Evolutionary conservation across 2,113 vertebrate genomes (phyloP).

Genomic region (Corythaixoides concolor): DNA sequence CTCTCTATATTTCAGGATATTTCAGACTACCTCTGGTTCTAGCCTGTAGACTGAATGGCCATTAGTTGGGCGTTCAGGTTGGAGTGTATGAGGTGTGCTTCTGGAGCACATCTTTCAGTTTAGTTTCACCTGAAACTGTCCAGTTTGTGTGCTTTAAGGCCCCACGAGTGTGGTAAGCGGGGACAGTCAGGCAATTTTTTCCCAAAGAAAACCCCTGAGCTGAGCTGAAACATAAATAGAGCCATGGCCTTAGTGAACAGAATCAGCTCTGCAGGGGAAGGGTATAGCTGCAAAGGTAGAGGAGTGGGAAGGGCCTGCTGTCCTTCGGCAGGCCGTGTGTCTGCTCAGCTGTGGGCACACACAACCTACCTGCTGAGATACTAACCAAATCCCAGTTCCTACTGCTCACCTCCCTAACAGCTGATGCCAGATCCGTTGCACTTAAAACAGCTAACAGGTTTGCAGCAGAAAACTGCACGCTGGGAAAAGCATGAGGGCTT

Average conservation of each 20-base stretch:
- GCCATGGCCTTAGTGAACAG: neutral
- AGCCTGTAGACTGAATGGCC: neutral
- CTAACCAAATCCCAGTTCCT: neutral
- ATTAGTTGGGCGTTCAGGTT: neutral
- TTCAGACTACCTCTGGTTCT: neutral
- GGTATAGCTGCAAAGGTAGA: neutral
- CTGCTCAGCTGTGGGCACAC: neutral
- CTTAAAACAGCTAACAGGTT: neutral
- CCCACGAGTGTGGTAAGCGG: neutral
- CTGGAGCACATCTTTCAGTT: neutral
- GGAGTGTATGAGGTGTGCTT: neutral
- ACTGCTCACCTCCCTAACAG: neutral
- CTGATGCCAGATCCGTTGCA: neutral
- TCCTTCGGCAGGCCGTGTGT: neutral
- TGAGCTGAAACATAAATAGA: neutral
- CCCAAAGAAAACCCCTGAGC: neutral
- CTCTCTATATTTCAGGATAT: neutral
- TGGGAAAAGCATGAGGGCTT: neutral
- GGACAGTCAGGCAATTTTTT: neutral
- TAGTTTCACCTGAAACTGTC: neutral
- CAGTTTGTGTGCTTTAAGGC: neutral
- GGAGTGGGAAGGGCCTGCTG: neutral
- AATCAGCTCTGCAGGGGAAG: neutral
- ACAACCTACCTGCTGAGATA: neutral
- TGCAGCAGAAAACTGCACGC: neutral